Percentiles rank a stretch among this genome's conserved stretches.
These are phyloP conservation scores for Himalopsyche tibetana DNA, from an alignment of 2,888 invertebrate genomes.

Conservation along the genomic window DNA sequence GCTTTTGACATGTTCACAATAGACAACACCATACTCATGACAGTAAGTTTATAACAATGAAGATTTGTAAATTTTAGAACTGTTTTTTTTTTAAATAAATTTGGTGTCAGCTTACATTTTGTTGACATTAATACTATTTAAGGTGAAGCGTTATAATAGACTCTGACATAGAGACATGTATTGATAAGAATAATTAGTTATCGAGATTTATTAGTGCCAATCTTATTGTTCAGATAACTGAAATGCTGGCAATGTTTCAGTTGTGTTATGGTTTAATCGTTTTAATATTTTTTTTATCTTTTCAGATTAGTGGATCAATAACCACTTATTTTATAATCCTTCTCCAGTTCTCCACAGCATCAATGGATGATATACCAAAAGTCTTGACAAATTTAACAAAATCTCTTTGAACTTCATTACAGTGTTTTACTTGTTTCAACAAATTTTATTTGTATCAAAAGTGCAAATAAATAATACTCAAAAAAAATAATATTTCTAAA, in stretches of 20 bases:
- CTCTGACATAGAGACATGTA: no score
- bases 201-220: background rate
- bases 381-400: no score
- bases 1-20: conserved; percentile 43
- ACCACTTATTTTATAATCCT: conserved; percentile 51
- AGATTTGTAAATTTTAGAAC: no score
- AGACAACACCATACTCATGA: conserved; percentile 49
- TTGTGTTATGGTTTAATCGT: background rate
- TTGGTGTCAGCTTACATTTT: no score
- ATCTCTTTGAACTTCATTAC: background rate
- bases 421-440: background rate
- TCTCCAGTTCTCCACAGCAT: conserved; percentile 42
- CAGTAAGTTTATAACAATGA: conserved; percentile 28
- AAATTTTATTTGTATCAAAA: background rate
- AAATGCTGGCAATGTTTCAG: no score
- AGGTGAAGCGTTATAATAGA: no score
- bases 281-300: background rate
- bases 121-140: no score
- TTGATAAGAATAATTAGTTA: no score
- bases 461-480: no score
- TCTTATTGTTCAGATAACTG: background rate
- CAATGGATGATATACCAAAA: background rate
- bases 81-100: no score
- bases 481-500: no score
- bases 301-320: conserved; percentile 44